phyloP scores from a whole-genome alignment of 2,113 vertebrate genomes.

The Halichoerus grypus region DNA sequence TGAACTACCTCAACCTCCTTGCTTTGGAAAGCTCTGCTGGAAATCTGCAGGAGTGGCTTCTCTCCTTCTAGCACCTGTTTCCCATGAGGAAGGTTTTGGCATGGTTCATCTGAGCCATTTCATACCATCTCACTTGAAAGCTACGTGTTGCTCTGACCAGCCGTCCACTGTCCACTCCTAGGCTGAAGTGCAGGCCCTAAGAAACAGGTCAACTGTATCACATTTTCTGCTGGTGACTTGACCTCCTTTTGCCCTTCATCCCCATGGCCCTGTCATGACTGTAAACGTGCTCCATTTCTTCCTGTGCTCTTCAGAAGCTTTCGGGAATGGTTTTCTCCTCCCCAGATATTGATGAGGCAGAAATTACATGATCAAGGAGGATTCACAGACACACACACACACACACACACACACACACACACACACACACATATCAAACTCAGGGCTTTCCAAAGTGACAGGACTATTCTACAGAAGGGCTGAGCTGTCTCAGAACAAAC shows the following conservation, averaged over 20 bases:
- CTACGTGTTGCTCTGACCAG: background rate
- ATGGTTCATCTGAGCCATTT: background rate
- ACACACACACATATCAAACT: background rate
- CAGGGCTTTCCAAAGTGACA: background rate
- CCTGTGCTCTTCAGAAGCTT: background rate
- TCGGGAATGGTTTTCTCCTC: background rate
- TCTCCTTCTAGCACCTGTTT: background rate
- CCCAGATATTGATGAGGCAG: background rate
- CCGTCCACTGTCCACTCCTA: accelerated
- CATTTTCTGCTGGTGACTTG: background rate
- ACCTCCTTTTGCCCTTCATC: background rate
- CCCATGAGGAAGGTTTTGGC: background rate
- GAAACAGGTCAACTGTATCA: background rate
- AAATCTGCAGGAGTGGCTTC: background rate
- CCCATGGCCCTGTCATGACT: background rate
- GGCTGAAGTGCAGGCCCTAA: background rate
- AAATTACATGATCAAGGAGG: background rate
- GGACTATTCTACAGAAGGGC: background rate
- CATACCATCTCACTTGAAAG: background rate
- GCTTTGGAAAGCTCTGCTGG: background rate
- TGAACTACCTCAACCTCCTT: background rate
- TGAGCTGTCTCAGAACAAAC: background rate
- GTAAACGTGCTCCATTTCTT: background rate
- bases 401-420: too few relatives aligned
- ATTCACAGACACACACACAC: background rate